Percentiles rank a stretch among this genome's conserved stretches.
Evolutionary conservation across 2,888 invertebrate genomes (phyloP).

Genomic region (Patella caerulea): DNA sequence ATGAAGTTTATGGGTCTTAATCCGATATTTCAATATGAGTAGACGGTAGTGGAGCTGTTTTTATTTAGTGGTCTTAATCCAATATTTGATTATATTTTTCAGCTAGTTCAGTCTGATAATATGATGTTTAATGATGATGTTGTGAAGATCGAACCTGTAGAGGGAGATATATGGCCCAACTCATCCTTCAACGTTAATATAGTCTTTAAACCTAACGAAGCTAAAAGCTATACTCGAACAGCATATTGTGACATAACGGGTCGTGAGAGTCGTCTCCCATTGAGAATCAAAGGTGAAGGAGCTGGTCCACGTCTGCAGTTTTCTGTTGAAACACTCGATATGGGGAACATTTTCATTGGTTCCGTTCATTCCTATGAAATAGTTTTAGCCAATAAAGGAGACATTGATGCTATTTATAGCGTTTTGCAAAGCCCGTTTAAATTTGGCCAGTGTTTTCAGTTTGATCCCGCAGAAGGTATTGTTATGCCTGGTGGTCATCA

Average conservation of each 20-base stretch:
- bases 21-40: too few relatives aligned
- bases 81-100: constrained; percentile 26
- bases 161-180: constrained; percentile 72
- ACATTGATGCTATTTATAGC: constrained; percentile 71
- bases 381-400: constrained; percentile 70
- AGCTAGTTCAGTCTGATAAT: constrained; percentile 64
- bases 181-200: constrained; percentile 67
- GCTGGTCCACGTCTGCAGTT: constrained; percentile 70
- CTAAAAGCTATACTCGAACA: constrained; percentile 66
- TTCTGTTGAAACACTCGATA: constrained; percentile 68
- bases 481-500: constrained; percentile 71
- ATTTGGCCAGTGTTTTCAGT: constrained; percentile 69
- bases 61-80: too few relatives aligned
- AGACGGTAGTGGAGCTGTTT: too few relatives aligned
- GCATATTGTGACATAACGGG: constrained; percentile 72
- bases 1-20: too few relatives aligned
- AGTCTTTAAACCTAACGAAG: constrained; percentile 69
- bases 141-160: constrained; percentile 68
- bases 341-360: constrained; percentile 71
- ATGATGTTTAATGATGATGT: constrained; percentile 70
- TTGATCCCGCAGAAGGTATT: constrained; percentile 69
- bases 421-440: constrained; percentile 61
- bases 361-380: constrained; percentile 71
- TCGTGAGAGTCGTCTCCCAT: constrained; percentile 68
- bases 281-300: constrained; percentile 70